A percentile compares a stretch with the other conserved stretches of the same genome.
Conservation (phyloP, 2,888 invertebrate species). For the Pinctada fucata region DNA sequence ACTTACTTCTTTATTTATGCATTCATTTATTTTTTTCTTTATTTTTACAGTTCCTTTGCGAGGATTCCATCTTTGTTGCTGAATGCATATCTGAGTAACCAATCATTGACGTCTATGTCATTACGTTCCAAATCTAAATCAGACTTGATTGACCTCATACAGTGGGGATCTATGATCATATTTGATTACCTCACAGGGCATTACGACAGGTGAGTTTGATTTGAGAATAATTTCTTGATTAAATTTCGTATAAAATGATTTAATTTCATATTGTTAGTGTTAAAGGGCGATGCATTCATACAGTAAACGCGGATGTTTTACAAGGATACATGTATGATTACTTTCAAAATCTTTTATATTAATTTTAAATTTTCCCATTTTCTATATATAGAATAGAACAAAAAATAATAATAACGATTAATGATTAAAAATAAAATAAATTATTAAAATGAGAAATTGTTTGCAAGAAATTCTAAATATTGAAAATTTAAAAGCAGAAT, state of each 20-base stretch:
- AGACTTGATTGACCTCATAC: constrained; percentile 67
- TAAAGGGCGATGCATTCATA: neutral
- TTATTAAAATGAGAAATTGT: too few relatives aligned
- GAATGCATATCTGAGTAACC: constrained; percentile 59
- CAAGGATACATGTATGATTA: too few relatives aligned
- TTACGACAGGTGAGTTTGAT: constrained; percentile 74
- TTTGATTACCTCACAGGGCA: constrained; percentile 77
- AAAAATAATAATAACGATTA: too few relatives aligned
- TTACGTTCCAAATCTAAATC: constrained; percentile 47
- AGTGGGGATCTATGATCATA: constrained; percentile 76
- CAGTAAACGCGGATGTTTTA: too few relatives aligned
- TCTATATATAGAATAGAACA: too few relatives aligned
- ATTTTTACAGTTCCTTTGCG: constrained; percentile 54
- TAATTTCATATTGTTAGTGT: neutral
- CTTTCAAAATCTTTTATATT: too few relatives aligned
- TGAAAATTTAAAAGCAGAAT: too few relatives aligned
- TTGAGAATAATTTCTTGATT: neutral
- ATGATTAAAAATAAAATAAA: too few relatives aligned
- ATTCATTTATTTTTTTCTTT: neutral
- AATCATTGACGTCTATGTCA: constrained; percentile 51
- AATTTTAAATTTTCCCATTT: too few relatives aligned
- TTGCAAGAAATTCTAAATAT: too few relatives aligned
- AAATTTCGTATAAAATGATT: neutral
- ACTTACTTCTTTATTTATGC: neutral
- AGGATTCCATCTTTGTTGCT: constrained; percentile 68